Percentiles rank a stretch among this genome's conserved stretches.
These are phyloP conservation scores for Vireo altiloquus DNA, from an alignment of 2,113 vertebrate species.

Conservation along the genomic window DNA sequence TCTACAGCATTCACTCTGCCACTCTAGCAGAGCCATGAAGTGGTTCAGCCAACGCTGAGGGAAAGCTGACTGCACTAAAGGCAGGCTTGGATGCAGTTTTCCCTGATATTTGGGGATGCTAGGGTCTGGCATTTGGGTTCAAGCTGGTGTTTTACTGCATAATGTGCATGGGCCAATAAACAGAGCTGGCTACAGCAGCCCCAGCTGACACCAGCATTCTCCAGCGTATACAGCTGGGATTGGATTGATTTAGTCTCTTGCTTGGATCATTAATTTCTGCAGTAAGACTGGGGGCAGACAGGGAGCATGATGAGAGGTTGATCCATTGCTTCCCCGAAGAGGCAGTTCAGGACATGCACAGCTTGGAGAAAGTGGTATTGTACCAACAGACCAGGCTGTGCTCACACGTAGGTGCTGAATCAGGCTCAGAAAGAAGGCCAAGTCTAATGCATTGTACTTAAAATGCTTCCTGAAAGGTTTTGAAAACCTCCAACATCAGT, in stretches of 20 bases:
- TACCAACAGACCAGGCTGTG: neutral
- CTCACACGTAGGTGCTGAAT: neutral
- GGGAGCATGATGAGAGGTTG: neutral
- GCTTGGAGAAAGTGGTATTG: neutral
- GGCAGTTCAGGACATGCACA: neutral
- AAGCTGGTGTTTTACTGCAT: neutral
- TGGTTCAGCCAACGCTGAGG: neutral
- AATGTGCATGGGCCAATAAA: neutral
- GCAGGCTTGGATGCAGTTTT: neutral
- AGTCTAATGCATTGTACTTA: neutral
- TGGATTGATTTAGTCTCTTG: neutral
- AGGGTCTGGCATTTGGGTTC: neutral
- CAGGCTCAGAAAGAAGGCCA: neutral
- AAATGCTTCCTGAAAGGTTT: neutral
- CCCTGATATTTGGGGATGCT: neutral
- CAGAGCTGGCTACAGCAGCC: neutral
- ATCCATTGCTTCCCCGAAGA: conserved; percentile 3
- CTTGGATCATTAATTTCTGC: neutral
- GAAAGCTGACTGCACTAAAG: neutral
- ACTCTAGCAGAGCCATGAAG: neutral
- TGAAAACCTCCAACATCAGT: neutral
- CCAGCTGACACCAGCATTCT: neutral
- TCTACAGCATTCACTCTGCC: neutral
- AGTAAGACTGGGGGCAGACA: neutral
- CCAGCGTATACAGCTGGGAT: neutral